Conservation (phyloP, 2,113 vertebrate species). For the Equus quagga region DNA sequence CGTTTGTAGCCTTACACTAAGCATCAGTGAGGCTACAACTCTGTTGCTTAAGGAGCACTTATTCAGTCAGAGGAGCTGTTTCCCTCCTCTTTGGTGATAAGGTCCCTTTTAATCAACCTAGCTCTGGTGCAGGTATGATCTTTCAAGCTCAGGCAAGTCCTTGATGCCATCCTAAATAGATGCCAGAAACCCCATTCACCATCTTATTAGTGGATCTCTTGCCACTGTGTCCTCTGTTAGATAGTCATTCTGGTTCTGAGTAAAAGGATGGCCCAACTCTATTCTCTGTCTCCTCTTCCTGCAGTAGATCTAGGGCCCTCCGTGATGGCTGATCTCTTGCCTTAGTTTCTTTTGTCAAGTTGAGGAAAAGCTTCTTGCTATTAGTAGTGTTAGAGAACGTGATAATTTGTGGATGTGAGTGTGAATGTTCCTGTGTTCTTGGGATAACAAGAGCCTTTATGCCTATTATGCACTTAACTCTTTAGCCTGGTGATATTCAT, state of each 20-base stretch:
- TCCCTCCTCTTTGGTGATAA: background rate
- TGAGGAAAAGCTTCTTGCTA: background rate
- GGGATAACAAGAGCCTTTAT: constrained; percentile 29
- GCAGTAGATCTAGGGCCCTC: background rate
- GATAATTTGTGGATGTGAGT: background rate
- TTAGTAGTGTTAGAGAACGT: constrained; percentile 29
- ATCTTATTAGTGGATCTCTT: background rate
- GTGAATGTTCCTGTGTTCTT: constrained; percentile 23
- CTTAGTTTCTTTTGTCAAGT: constrained; percentile 64
- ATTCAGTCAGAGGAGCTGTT: background rate
- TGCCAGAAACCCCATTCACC: background rate
- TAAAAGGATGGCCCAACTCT: background rate
- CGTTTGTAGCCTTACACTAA: background rate
- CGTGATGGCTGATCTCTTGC: constrained; percentile 29
- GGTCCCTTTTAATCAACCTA: background rate
- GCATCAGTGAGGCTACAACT: background rate
- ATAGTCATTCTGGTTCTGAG: background rate
- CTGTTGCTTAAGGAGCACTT: background rate
- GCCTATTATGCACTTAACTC: constrained; percentile 63
- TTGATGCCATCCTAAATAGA: background rate
- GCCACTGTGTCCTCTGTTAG: background rate
- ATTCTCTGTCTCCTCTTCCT: background rate
- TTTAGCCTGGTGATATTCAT: background rate
- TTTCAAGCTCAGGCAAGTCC: constrained; percentile 15
- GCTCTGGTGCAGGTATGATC: background rate